Evolutionary conservation across 2,888 invertebrate genomes (phyloP).

Genomic region (Griposia aprilina): DNA sequence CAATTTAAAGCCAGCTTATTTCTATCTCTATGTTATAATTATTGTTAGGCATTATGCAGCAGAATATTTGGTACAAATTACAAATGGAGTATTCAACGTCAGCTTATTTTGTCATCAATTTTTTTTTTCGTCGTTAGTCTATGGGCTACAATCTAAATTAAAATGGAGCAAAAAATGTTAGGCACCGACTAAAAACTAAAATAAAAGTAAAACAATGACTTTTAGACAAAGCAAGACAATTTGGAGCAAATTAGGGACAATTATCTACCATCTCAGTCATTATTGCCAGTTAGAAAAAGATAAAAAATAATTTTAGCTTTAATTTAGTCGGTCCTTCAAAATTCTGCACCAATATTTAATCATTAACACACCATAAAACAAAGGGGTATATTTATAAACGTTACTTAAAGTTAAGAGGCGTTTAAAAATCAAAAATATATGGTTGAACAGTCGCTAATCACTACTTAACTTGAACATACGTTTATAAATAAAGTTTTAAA

Average conservation of each 20-base stretch:
- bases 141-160: neutral
- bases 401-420: too few species aligned
- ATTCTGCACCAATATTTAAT: neutral
- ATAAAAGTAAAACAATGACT: too few species aligned
- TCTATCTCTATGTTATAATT: constrained; percentile 1
- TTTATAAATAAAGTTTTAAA: neutral
- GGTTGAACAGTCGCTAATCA: too few species aligned
- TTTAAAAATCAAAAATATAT: too few species aligned
- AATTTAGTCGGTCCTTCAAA: neutral
- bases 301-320: neutral
- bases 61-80: constrained; percentile 1
- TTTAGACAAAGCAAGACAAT: neutral
- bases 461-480: too few species aligned
- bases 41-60: neutral
- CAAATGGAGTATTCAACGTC: neutral
- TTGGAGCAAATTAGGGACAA: neutral
- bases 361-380: neutral
- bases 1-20: constrained; percentile 33
- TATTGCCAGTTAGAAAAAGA: neutral
- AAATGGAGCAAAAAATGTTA: neutral
- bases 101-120: neutral
- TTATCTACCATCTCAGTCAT: neutral
- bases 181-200: neutral
- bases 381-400: too few species aligned
- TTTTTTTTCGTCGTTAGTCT: neutral